Evolutionary conservation across 2,113 vertebrate genomes (phyloP).

Genomic region (Lagenorhynchus albirostris): DNA sequence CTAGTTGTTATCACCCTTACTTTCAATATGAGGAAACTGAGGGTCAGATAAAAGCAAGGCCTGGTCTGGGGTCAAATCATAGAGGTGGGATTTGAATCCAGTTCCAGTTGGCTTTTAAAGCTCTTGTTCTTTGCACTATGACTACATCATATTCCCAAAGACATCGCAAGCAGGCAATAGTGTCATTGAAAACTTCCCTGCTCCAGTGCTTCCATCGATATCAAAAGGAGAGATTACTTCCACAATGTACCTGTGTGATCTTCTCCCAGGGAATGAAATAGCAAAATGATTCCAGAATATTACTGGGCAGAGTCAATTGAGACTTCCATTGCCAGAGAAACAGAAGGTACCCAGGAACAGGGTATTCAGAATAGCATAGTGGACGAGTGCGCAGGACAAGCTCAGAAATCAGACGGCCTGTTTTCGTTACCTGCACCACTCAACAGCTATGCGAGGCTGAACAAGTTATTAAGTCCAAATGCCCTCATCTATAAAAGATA

Average conservation of each 20-base stretch:
- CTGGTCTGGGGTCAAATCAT: background rate
- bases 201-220: background rate
- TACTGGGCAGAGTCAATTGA: constrained; percentile 29
- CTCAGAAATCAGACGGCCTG: background rate
- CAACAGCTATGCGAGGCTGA: background rate
- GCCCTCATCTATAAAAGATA: background rate
- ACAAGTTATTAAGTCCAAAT: background rate
- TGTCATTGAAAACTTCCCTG: background rate
- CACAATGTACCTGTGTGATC: background rate
- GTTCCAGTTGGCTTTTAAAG: background rate
- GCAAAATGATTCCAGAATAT: constrained; percentile 43
- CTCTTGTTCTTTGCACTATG: background rate
- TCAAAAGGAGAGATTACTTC: constrained; percentile 23
- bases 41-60: background rate
- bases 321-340: constrained; percentile 59
- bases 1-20: background rate
- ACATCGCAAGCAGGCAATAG: background rate
- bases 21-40: background rate
- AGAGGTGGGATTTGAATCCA: background rate
- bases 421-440: background rate
- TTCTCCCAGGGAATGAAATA: constrained; percentile 29
- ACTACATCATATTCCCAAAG: constrained; percentile 39
- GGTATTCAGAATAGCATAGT: background rate
- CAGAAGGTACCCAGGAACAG: constrained; percentile 13
- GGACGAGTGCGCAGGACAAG: background rate